Percentiles rank a stretch among this genome's conserved stretches.
Evolutionary conservation across 2,797 vertebrate species (phyloP).

Genomic region (Enteromius afrohamiltoni): DNA sequence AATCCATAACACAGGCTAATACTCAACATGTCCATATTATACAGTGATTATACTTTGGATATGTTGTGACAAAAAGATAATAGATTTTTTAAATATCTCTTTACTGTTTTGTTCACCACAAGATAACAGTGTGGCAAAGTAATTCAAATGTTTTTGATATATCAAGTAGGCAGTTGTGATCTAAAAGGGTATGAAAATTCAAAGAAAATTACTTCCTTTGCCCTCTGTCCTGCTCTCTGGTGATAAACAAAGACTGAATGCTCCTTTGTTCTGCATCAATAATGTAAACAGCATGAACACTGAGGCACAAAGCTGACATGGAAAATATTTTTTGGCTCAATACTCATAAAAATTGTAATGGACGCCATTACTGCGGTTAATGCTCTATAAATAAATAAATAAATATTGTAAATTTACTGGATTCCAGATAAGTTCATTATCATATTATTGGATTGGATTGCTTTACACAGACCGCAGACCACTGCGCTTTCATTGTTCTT

Average conservation of each 20-base stretch:
- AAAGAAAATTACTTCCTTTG: slow-evolving; percentile 13
- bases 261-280: slow-evolving; percentile 4
- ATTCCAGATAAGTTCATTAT: slow-evolving; percentile 10
- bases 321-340: neutral
- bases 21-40: slow-evolving; percentile 1
- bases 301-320: neutral
- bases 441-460: neutral
- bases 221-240: neutral
- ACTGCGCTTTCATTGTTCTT: neutral
- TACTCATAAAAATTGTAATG: neutral
- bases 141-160: neutral
- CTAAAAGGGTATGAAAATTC: neutral
- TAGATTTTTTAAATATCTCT: neutral
- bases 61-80: neutral
- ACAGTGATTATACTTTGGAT: neutral
- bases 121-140: neutral
- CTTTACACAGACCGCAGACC: neutral
- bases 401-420: neutral
- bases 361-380: neutral
- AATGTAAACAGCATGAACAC: slow-evolving; percentile 1
- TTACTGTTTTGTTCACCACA: neutral
- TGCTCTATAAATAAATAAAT: neutral
- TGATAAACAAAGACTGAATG: slow-evolving; percentile 10
- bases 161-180: neutral
- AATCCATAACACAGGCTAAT: neutral